A percentile compares a stretch with the other conserved stretches of the same genome.
These are phyloP conservation scores for Tachysurus vachellii DNA, from an alignment of 2,113 vertebrate genomes.

Conservation along the genomic window DNA sequence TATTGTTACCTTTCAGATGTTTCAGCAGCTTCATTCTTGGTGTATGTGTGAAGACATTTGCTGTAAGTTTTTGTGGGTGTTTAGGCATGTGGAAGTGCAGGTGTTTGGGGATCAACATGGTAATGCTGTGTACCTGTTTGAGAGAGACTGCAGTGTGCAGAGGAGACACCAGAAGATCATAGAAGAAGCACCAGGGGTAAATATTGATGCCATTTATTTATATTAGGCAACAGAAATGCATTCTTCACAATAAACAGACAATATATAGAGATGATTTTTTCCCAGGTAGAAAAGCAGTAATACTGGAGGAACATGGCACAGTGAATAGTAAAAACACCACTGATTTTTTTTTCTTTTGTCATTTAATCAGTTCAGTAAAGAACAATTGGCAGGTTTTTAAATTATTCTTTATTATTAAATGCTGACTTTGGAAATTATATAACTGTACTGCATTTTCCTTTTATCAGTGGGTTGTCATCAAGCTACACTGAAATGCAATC, in stretches of 20 bases:
- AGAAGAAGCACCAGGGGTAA: constrained; percentile 95
- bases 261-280: not conserved
- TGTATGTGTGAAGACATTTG: not conserved
- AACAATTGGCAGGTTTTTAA: not conserved
- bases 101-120: constrained; percentile 96
- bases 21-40: not conserved
- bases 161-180: constrained; percentile 98
- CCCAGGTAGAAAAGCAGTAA: not conserved
- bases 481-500: not conserved
- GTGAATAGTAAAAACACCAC: not conserved
- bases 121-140: constrained; percentile 93
- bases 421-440: not conserved
- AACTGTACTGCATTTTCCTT: not conserved
- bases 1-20: not conserved
- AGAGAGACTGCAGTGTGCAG: constrained; percentile 97
- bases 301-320: not conserved
- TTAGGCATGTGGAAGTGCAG: constrained; percentile 95
- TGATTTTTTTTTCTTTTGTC: not conserved
- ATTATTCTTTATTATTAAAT: not conserved
- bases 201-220: constrained; percentile 27
- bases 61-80: constrained; percentile 25
- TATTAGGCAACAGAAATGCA: not conserved
- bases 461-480: not conserved
- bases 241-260: not conserved
- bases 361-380: not conserved